Conservation (phyloP, 2,888 invertebrate species). For the Thumatha senex region DNA sequence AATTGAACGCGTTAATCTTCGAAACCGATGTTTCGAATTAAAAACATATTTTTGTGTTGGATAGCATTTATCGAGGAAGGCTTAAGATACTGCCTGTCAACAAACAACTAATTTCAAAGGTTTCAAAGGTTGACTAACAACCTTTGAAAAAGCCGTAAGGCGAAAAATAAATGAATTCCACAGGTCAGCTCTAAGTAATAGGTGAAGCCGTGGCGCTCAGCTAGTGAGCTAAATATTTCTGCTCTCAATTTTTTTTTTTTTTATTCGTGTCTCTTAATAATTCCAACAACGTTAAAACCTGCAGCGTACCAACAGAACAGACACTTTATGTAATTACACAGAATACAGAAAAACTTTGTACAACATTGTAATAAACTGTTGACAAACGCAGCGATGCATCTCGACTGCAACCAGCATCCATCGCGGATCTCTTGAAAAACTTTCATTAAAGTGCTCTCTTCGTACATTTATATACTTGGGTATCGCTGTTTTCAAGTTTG, state of each 20-base stretch:
- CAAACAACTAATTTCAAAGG: too few species aligned
- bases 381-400: constrained; percentile 18
- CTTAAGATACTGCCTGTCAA: too few species aligned
- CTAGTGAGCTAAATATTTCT: background rate
- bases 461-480: constrained; percentile 24
- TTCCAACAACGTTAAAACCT: background rate
- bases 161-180: too few species aligned
- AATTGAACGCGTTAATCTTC: too few species aligned
- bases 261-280: background rate
- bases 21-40: too few species aligned
- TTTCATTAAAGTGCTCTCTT: constrained; percentile 29
- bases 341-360: constrained; percentile 11
- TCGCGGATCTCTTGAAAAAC: constrained; percentile 19
- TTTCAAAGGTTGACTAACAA: too few species aligned
- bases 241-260: background rate
- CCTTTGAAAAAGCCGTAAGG: too few species aligned
- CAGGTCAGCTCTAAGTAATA: too few species aligned
- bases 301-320: constrained; percentile 14
- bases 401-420: constrained; percentile 21
- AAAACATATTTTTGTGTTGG: too few species aligned
- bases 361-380: constrained; percentile 21
- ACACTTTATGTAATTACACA: constrained; percentile 36
- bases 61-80: too few species aligned
- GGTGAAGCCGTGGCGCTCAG: too few species aligned
- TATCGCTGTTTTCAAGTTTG: constrained; percentile 17